Evolutionary conservation across 2,888 invertebrate genomes (phyloP).

Genomic region (Pandemis heparana): DNA sequence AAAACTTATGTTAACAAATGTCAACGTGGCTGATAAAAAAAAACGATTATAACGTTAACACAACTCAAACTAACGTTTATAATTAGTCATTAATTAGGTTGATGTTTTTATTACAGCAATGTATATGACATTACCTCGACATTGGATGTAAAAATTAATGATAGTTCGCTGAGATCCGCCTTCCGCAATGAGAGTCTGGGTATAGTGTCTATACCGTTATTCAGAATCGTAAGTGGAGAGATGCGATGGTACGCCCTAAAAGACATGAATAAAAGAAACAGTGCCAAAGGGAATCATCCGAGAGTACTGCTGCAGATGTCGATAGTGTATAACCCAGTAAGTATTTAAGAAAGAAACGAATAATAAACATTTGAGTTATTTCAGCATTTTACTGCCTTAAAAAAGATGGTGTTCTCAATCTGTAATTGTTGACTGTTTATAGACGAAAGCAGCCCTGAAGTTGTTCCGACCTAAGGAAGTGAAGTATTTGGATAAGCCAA

Average conservation of each 20-base stretch:
- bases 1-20: no score
- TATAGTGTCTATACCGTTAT: slow-evolving; percentile 70
- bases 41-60: no score
- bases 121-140: slow-evolving; percentile 74
- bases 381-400: background rate
- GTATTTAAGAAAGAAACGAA: slow-evolving; percentile 47
- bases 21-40: no score
- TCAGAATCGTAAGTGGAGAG: slow-evolving; percentile 66
- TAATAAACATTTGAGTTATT: background rate
- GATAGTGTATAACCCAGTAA: slow-evolving; percentile 75
- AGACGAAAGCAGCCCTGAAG: slow-evolving; percentile 72
- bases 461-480: slow-evolving; percentile 72
- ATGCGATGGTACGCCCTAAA: slow-evolving; percentile 75
- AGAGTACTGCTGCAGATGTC: slow-evolving; percentile 72
- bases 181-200: slow-evolving; percentile 67
- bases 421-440: slow-evolving; percentile 44
- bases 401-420: background rate
- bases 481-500: slow-evolving; percentile 66
- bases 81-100: background rate
- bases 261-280: slow-evolving; percentile 62
- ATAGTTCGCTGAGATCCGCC: slow-evolving; percentile 58
- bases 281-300: slow-evolving; percentile 74
- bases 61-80: no score
- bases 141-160: slow-evolving; percentile 69
- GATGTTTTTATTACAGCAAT: slow-evolving; percentile 61